Percentiles rank a stretch among this genome's conserved stretches.
These are phyloP conservation scores for Chionodraco myersi DNA, from an alignment of 2,113 vertebrate genomes.

Conservation along the genomic window DNA sequence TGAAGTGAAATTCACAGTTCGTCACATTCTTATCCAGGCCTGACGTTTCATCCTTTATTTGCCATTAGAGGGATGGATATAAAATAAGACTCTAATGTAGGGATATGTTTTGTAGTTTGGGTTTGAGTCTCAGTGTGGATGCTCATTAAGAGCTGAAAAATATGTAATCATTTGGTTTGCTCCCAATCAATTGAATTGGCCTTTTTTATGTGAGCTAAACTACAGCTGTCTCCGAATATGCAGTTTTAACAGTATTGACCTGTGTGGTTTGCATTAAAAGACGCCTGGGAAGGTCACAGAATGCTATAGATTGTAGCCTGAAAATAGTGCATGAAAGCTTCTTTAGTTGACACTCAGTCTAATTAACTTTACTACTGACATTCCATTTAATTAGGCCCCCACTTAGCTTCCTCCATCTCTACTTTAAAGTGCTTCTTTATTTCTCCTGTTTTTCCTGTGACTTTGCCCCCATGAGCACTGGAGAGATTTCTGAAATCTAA, in stretches of 20 bases:
- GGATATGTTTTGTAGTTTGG: constrained; percentile 25
- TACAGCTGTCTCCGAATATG: constrained; percentile 18
- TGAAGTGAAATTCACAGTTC: constrained; percentile 5
- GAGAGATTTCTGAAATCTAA: constrained; percentile 74
- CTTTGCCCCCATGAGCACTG: constrained; percentile 37
- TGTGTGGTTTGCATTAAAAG: constrained; percentile 48
- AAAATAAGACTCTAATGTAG: not conserved
- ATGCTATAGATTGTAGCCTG: constrained; percentile 14
- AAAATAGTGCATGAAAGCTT: constrained; percentile 48
- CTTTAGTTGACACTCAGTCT: constrained; percentile 46
- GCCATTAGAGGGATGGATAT: constrained; percentile 8
- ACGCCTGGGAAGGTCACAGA: constrained; percentile 28
- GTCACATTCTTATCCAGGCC: constrained; percentile 21
- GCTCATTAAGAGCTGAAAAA: constrained; percentile 38
- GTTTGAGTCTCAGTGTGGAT: not conserved
- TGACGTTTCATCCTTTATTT: constrained; percentile 29
- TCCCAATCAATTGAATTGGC: constrained; percentile 13
- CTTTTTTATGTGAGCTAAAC: constrained; percentile 25
- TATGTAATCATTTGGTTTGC: constrained; percentile 20
- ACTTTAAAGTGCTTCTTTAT: constrained; percentile 50
- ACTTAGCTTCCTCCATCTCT: constrained; percentile 42
- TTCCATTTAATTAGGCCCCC: constrained; percentile 72
- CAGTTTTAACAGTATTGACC: constrained; percentile 58
- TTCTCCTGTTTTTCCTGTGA: constrained; percentile 13
- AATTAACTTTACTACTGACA: constrained; percentile 48